Conservation (phyloP, 2,888 invertebrate species). For the Rhorus exstirpatorius region DNA sequence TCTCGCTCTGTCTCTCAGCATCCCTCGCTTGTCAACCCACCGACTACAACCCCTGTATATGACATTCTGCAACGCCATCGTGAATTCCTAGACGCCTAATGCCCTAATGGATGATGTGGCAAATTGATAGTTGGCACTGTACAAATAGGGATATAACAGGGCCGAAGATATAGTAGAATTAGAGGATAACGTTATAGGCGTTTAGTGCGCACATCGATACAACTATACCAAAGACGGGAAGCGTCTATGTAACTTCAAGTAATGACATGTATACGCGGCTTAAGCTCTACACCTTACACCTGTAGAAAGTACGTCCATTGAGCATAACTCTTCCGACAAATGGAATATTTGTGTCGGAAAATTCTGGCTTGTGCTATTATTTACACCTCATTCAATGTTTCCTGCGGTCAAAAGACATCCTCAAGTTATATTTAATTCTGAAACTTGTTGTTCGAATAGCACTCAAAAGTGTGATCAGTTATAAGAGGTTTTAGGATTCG, state of each 20-base stretch:
- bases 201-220: not conserved
- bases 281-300: not conserved
- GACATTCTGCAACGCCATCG: slow-evolving; percentile 48
- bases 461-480: not conserved
- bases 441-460: not conserved
- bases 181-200: slow-evolving; percentile 13
- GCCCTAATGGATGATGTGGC: slow-evolving; percentile 79
- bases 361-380: not conserved
- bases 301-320: too few relatives aligned
- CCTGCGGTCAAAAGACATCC: not conserved
- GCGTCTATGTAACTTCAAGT: not conserved
- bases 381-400: not conserved
- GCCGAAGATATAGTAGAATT: slow-evolving; percentile 27
- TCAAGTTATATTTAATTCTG: not conserved
- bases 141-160: slow-evolving; percentile 79
- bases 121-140: slow-evolving; percentile 81
- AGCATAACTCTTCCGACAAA: not conserved
- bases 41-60: slow-evolving; percentile 50
- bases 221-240: not conserved
- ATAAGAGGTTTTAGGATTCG: not conserved
- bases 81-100: slow-evolving; percentile 76
- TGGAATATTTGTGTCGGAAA: not conserved
- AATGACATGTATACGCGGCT: not conserved
- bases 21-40: slow-evolving; percentile 55
- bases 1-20: slow-evolving; percentile 34